Evolutionary conservation across 1,140 invertebrate species (phyloP), one percentile per base, ranked within the genome.

Genomic region (Rhagoletis pomonella): DNA sequence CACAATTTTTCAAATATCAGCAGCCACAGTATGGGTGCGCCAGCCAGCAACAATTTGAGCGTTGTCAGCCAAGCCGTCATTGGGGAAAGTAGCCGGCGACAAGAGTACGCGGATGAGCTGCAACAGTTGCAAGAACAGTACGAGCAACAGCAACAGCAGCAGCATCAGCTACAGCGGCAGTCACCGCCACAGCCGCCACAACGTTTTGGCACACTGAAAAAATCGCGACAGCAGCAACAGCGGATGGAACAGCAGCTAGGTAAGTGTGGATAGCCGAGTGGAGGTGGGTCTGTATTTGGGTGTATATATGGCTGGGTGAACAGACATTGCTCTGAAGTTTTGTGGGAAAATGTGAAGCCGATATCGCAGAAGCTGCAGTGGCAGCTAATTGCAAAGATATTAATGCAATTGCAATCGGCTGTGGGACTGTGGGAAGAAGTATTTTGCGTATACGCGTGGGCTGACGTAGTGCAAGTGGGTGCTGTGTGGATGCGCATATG

Each of bases 181-280:
- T 55, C 62, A 17, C 86, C 62, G 17, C 86, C 73, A 55, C 73
- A 7, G 47, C 73, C 73, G n/a, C 73, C 65, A 44, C 91, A 92
- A 86, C 90, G 91, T 60, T 92, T 92, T 86, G 91, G 91, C 29
- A 92, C 91, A 29, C 58, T 92, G 73, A 89, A 90, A 69, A 92
- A 92, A 29, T 89, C 91, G 44, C 88, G 87, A 10, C 90, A 90
- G 59, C 91, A 85, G 12, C 86, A 87, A 73, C 88, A 84, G 3
- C 85, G 87, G 2, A 81, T 81, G 73, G 87, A 88, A 12, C 90
- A 90, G 86, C 90, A 90, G 87, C 88, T 92, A 89, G 91, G 91
- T 92, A 85, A 91, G 91, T 89, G 29, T 3, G 67, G 7, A 85
- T 64, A n/a, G n/a, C 50, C 29, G 17, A 17, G n/a, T 62, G 17